Percentiles rank a stretch among this genome's conserved stretches.
phyloP scores from a whole-genome alignment of 1,140 invertebrate genomes.

The Pachypsylla venusta region DNA sequence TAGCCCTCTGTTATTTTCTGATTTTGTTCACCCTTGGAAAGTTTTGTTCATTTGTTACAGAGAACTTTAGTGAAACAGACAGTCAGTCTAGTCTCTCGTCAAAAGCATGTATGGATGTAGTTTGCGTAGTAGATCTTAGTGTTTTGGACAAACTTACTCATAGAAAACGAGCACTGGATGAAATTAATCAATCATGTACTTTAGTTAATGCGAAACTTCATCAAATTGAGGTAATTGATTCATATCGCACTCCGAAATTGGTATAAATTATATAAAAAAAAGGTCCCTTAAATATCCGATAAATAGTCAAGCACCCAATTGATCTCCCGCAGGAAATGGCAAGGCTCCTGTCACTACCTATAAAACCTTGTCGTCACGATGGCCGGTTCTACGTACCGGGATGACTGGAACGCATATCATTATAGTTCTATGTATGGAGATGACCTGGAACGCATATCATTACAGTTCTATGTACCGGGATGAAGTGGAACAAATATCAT shows the following conservation, averaged over 20 bases:
- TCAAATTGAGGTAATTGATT: slow-evolving; percentile 53
- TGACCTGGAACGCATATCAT: too few relatives aligned
- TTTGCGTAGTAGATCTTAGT: slow-evolving; percentile 72
- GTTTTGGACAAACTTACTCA: slow-evolving; percentile 51
- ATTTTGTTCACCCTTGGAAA: too few relatives aligned
- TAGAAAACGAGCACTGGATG: slow-evolving; percentile 64
- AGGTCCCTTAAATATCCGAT: slow-evolving; percentile 1
- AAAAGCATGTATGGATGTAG: slow-evolving; percentile 70
- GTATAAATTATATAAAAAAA: slow-evolving; percentile 2
- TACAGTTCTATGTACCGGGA: too few relatives aligned
- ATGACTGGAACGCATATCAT: too few relatives aligned
- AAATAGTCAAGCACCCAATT: too few relatives aligned
- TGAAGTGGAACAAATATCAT: too few relatives aligned
- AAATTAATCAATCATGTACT: slow-evolving; percentile 63
- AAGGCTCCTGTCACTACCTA: too few relatives aligned
- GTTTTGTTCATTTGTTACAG: slow-evolving; percentile 12
- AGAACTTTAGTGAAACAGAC: slow-evolving; percentile 41
- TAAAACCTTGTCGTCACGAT: too few relatives aligned
- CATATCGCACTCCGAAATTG: slow-evolving; percentile 10
- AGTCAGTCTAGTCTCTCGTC: slow-evolving; percentile 44
- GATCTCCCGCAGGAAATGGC: too few relatives aligned
- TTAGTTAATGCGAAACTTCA: slow-evolving; percentile 63
- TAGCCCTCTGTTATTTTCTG: too few relatives aligned
- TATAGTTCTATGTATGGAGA: too few relatives aligned
- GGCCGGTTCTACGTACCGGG: too few relatives aligned